Percentiles rank a stretch among this genome's conserved stretches.
Evolutionary conservation across 2,888 invertebrate species (phyloP).

Genomic region (Crioceris asparagi): DNA sequence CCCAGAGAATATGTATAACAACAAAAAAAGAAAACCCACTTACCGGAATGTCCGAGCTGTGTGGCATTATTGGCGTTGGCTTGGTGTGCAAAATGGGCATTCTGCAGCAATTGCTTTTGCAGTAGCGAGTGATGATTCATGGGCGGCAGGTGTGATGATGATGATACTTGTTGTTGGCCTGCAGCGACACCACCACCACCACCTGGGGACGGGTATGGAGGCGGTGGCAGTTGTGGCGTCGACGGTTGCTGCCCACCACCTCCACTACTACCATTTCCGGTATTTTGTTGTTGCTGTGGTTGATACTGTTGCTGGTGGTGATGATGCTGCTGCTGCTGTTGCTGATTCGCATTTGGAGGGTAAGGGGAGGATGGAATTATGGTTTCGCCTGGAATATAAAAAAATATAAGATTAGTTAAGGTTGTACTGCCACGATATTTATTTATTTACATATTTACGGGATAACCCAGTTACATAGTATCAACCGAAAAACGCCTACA

Average conservation of each 20-base stretch:
- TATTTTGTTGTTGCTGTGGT: slow-evolving; percentile 14
- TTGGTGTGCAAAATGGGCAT: slow-evolving; percentile 37
- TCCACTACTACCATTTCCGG: slow-evolving; percentile 5
- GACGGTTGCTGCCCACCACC: slow-evolving; percentile 9
- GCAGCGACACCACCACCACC: slow-evolving; percentile 5
- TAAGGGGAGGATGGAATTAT: slow-evolving; percentile 34
- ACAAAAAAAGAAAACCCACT: slow-evolving; percentile 26
- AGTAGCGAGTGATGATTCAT: slow-evolving; percentile 35
- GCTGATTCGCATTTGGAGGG: slow-evolving; percentile 26
- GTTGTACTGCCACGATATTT: too few species aligned
- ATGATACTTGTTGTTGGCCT: slow-evolving; percentile 25
- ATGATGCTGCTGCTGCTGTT: slow-evolving; percentile 9
- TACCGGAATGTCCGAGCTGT: slow-evolving; percentile 38
- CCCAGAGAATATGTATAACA: too few species aligned
- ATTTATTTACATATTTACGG: too few species aligned
- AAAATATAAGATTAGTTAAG: too few species aligned
- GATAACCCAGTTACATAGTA: too few species aligned
- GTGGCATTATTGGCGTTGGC: slow-evolving; percentile 39
- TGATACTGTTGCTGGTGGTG: slow-evolving; percentile 20
- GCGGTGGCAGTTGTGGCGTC: slow-evolving; percentile 6
- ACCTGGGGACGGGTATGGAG: slow-evolving; percentile 26
- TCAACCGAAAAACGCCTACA: too few species aligned
- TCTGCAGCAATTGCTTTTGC: slow-evolving; percentile 49
- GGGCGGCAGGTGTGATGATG: slow-evolving; percentile 27
- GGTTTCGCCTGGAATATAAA: slow-evolving; percentile 40